Evolutionary conservation across 2,113 vertebrate species (phyloP), one percentile per base, ranked within the genome.

Genomic region (Mus spicilegus): DNA sequence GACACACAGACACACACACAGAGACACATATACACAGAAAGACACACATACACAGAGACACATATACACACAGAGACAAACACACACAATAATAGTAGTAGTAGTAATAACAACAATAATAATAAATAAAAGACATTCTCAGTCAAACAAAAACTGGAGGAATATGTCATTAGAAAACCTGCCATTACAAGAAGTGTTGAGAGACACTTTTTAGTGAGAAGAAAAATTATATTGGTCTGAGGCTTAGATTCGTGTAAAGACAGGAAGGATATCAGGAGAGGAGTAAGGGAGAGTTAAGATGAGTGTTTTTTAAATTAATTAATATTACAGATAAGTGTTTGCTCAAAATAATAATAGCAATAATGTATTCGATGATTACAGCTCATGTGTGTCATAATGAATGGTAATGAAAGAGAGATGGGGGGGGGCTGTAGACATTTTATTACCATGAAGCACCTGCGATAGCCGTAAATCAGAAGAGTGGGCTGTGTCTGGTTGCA

Each of bases 151-250:
- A 89, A 93, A 49, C 22, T 87, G 46, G 46, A 65, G 30, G 54
- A 26, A 70, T 70, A n/a, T n/a, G 33, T 70, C 65, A 54, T n/a
- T 70, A 70, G 33, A 20, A 70, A 70, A n/a, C 20, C 46, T 54
- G 20, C 11, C n/a, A 33, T 70, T 87, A 28, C 26, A 49, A 96
- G 89, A 87, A 89, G 90, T 67, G 14, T 73, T 90, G 46, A 90
- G 85, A 95, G 81, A 51, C 51, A 33, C 49, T 90, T 77, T 93
- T 94, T 22, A 88, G 69, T 84, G 26, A 84, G n/a, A 87, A 94
- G 33, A 81, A 88, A 87, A 94, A 94, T 82, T 8, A 76, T 63
- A 39, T 1, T 54, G n/a, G 5, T 77, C 69, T 94, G 58, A 94
- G 85, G 56, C 30, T 77, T 30, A 7, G 46, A 77, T 90, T 42